Base-by-base conservation (phyloP, 1,140 invertebrate species). In the Ips typographus region DNA sequence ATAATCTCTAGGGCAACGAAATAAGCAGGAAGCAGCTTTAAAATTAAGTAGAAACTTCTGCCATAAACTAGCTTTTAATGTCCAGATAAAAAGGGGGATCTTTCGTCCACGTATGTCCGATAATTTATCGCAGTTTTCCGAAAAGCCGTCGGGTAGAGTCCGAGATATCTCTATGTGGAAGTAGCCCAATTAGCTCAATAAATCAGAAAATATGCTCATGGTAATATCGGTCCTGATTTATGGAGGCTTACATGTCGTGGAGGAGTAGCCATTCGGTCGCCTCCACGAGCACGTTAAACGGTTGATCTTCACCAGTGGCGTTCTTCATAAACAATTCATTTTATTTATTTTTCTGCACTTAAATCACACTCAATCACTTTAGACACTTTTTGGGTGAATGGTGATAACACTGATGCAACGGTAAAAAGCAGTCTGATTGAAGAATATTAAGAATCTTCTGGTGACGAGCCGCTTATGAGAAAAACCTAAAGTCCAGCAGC, bases 181-280 rank as follows among this genome's bases (percentile, higher is more conserved):
- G 69, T 65, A 63, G 69, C 57, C 65, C 69, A 71, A 71, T 71
- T 71, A 71, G 69, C 56, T 49, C 62, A 53, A 71, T 71, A 71
- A 71, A 71, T 71, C 69, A 71, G 56, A 63, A 71, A 71, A 71
- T 71, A 71, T 71, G 69, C 63, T 71, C 69, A 71, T 71, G 58
- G 63, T 71, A 71, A 71, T 71, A 71, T 71, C 64, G 56, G 44
- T 38, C 49, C 4, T 65, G 69, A 71, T 71, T 71, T 71, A 71
- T 71, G 64, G 40, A 42, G 42, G 69, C 55, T 40, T 65, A 71
- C 69, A 71, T 71, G 69, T 60, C 63, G 51, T 60, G 39, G 63
- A 65, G 52, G 52, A 71, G 63, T 66, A 65, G 69, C 69, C 69
- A 63, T 62, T 69, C 60, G 40, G 67, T 63, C 62, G 55, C 47